Percentiles rank a stretch among this genome's conserved stretches.
Evolutionary conservation across 2,113 vertebrate species (phyloP).

Genomic region (Cyrtonyx montezumae): DNA sequence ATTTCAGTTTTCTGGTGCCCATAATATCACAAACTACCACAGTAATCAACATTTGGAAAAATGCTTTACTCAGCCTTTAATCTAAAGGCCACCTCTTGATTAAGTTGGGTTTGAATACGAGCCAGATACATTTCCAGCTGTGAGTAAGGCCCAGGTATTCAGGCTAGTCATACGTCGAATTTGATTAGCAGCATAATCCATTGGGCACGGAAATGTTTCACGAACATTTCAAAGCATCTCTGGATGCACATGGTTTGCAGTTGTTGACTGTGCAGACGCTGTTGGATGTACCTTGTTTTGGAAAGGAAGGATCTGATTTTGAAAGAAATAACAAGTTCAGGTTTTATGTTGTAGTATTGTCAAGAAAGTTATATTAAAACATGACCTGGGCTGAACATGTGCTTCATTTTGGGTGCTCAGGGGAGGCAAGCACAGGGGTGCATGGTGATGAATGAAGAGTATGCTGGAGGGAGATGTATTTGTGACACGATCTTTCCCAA

Average conservation of each 20-base stretch:
- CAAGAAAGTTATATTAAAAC: background rate
- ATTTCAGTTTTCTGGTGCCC: background rate
- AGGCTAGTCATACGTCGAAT: background rate
- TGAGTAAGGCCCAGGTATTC: background rate
- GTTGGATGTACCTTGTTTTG: background rate
- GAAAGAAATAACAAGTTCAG: background rate
- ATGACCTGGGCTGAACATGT: background rate
- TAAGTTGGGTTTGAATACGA: background rate
- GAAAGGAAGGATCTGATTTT: background rate
- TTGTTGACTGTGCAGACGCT: background rate
- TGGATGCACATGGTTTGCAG: background rate
- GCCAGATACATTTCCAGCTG: background rate
- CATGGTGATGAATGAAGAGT: background rate
- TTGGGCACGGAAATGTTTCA: conserved; percentile 19
- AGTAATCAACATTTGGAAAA: background rate
- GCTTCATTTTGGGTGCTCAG: background rate
- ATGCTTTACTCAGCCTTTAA: background rate
- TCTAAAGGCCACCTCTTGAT: background rate
- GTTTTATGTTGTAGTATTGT: background rate
- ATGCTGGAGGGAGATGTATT: background rate
- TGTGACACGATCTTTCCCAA: background rate
- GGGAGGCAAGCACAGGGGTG: background rate
- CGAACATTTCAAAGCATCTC: background rate
- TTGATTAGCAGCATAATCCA: conserved; percentile 6
- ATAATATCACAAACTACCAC: background rate